phyloP scores from a whole-genome alignment of 2,797 vertebrate genomes.

The Kryptolebias ocellatus region DNA sequence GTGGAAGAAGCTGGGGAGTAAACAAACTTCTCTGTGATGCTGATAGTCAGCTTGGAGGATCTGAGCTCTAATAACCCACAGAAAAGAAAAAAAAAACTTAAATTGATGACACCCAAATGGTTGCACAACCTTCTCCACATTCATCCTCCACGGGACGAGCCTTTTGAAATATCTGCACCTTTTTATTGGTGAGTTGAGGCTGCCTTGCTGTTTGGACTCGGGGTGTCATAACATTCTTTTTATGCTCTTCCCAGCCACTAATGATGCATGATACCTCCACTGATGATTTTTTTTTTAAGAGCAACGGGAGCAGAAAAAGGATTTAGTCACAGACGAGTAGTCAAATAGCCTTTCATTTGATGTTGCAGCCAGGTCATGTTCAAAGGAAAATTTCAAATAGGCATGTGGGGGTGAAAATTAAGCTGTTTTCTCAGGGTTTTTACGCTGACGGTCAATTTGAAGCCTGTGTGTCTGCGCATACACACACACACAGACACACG shows the following conservation, averaged over 20 bases:
- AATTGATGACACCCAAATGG: conserved; percentile 48
- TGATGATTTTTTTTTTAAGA: conserved; percentile 25
- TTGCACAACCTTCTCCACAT: conserved; percentile 5
- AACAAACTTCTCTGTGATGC: conserved; percentile 64
- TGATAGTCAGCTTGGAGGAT: conserved; percentile 46
- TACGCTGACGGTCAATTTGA: conserved; percentile 32
- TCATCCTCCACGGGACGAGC: conserved; percentile 28
- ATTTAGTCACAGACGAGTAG: conserved; percentile 60
- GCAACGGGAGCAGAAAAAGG: conserved; percentile 37
- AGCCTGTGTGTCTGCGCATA: conserved; percentile 7
- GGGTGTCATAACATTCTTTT: conserved; percentile 51
- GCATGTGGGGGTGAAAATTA: conserved; percentile 35
- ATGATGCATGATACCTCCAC: conserved; percentile 55
- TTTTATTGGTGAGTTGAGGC: conserved; percentile 61
- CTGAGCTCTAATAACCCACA: conserved; percentile 42
- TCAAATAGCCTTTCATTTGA: conserved; percentile 66
- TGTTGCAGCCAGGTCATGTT: conserved; percentile 62
- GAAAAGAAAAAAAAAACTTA: conserved; percentile 31
- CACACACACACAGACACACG: not conserved
- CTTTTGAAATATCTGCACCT: conserved; percentile 44
- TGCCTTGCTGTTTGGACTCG: conserved; percentile 35
- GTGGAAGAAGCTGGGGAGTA: conserved; percentile 48
- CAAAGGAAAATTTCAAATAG: conserved; percentile 62
- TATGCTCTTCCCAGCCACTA: conserved; percentile 37
- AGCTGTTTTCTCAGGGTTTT: conserved; percentile 31